These are phyloP conservation scores for Chirona hameri DNA, from an alignment of 2,888 invertebrate genomes.

Conservation along the genomic window DNA sequence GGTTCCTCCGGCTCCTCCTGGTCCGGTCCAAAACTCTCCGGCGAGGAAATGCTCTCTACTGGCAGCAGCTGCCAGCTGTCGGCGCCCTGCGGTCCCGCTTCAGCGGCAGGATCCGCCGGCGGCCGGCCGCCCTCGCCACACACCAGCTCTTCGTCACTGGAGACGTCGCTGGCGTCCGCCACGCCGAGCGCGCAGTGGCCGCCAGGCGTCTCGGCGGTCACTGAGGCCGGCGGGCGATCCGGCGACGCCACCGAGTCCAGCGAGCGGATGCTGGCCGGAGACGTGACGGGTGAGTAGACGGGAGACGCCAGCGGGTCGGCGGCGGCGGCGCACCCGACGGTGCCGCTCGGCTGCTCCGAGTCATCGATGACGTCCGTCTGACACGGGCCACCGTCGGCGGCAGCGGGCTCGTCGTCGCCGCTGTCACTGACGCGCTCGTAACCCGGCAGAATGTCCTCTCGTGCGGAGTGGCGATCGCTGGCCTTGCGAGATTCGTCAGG, in stretches of 20 bases:
- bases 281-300: constrained; percentile 31
- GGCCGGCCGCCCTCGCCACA: constrained; percentile 33
- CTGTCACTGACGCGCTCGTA: no score
- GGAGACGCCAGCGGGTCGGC: constrained; percentile 5
- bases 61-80: background rate
- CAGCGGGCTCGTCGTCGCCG: no score
- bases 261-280: constrained; percentile 33
- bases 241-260: constrained; percentile 35
- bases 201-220: constrained; percentile 29
- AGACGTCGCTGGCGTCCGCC: constrained; percentile 34
- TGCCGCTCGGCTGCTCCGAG: background rate
- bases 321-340: no score
- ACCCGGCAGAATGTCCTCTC: no score
- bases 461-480: no score
- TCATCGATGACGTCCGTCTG: background rate
- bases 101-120: constrained; percentile 27
- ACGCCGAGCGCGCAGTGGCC: constrained; percentile 34
- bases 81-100: constrained; percentile 13
- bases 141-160: constrained; percentile 27
- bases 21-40: constrained; percentile 10
- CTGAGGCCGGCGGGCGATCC: constrained; percentile 31
- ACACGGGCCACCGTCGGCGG: no score
- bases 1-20: background rate
- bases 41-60: constrained; percentile 7
- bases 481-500: no score